These are phyloP conservation scores for Bursaphelenchus okinawaensis DNA, from an alignment of 2,888 invertebrate genomes.

Conservation along the genomic window DNA sequence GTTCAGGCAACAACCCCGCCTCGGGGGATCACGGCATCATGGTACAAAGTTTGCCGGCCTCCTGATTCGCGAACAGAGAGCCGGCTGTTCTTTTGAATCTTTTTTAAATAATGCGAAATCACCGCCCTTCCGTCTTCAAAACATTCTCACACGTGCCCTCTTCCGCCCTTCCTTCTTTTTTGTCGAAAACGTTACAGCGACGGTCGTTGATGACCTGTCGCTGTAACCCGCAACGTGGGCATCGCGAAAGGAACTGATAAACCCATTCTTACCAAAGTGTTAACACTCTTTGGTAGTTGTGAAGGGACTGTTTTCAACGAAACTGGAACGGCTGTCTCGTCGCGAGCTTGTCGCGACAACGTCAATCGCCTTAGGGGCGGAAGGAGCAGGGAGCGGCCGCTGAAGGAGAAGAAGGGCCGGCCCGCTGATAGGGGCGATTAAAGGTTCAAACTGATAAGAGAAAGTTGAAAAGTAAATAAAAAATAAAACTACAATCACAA, in stretches of 20 bases:
- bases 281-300: too few species aligned
- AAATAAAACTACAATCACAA: too few species aligned
- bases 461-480: too few species aligned
- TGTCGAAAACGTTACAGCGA: not conserved
- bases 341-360: not conserved
- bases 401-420: too few species aligned
- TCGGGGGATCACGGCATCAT: too few species aligned
- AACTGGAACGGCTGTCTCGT: not conserved
- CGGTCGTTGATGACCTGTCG: not conserved
- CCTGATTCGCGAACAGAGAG: not conserved
- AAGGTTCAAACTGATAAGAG: too few species aligned
- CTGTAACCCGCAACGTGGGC: not conserved
- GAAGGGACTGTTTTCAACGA: slow-evolving; percentile 1
- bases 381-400: too few species aligned
- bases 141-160: not conserved
- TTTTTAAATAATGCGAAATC: not conserved
- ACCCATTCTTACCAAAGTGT: not conserved
- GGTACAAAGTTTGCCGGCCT: not conserved
- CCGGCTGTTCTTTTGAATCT: not conserved
- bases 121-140: not conserved
- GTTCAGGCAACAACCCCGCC: not conserved
- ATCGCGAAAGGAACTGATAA: not conserved
- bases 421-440: too few species aligned
- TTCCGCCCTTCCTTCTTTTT: not conserved
- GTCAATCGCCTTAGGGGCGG: too few species aligned